Evolutionary conservation across 2,888 invertebrate genomes (phyloP).

Genomic region (Lasioglossum marginatum): DNA sequence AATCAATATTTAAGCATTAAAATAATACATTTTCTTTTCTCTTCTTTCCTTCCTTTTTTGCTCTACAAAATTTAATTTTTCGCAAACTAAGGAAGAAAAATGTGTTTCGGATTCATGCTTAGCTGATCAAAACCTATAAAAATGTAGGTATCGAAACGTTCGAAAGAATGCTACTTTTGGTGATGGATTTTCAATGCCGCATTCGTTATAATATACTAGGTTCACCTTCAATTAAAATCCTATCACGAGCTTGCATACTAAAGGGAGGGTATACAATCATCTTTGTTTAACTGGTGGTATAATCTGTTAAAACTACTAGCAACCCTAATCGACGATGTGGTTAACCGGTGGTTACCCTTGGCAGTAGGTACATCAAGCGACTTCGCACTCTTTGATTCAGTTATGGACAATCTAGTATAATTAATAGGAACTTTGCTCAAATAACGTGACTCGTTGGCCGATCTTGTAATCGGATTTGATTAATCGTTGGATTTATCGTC

Average conservation of each 20-base stretch:
- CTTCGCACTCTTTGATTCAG: conserved; percentile 5
- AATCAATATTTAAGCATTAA: too few relatives aligned
- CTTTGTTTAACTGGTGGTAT: neutral
- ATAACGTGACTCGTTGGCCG: neutral
- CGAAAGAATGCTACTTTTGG: too few relatives aligned
- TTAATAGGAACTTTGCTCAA: neutral
- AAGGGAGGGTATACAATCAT: neutral
- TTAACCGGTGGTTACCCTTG: neutral
- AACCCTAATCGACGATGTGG: neutral
- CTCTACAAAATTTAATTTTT: too few relatives aligned
- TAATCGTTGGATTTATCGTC: neutral
- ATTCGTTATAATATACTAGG: neutral
- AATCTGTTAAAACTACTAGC: neutral
- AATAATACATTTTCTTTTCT: too few relatives aligned
- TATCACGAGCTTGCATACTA: neutral
- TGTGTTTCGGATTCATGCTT: too few relatives aligned
- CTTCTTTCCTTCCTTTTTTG: too few relatives aligned
- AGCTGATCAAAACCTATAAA: too few relatives aligned
- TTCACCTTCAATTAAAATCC: neutral
- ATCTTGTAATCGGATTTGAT: neutral
- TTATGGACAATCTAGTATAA: neutral
- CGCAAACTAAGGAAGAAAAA: too few relatives aligned
- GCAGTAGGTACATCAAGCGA: neutral
- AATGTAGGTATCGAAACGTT: too few relatives aligned
- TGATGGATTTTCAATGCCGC: too few relatives aligned